Base-by-base conservation (phyloP, 37 sponge, comb jelly and placozoan species). In the Ephydatia muelleri region DNA sequence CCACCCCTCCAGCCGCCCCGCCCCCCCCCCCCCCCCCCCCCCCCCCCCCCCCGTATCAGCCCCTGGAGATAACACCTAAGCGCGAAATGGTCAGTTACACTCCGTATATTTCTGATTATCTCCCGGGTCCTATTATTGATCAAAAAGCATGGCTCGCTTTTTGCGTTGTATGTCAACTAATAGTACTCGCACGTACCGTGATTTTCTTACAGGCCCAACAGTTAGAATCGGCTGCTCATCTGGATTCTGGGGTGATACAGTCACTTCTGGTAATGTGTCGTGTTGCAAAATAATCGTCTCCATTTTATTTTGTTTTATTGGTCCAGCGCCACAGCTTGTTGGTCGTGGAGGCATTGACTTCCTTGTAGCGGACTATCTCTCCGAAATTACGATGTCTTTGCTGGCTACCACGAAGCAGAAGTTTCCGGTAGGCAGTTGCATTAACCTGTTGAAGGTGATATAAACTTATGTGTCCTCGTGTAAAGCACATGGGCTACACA, bases 351-450 rank as follows among this genome's bases (percentile, higher is more conserved):
- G 92, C 36, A 86, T 96, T 22, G 88, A 98, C 72, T 98, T 85
- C 77, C 89, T 98, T 12, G 99, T 96, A 49, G 78, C 88, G 21
- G 99, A 98, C 83, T 98, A 98, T 78, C 93, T 98, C 26, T 92
- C 99, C 23, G 99, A 98, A 69, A 96, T 98, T 32, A 98, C 99
- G 49, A 98, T 98, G 99, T 96, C 97, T 33, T 85, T 98, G n/a
- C 86, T 98, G 2, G 69, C 91, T 33, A 88, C 89, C 31, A 88
- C 91, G 21, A 91, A 85, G 69, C 49, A 34, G 13, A 93, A 96
- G 68, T 47, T 21, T 26, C 88, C 90, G 23, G 96, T 92, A 38
- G 85, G 88, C 26, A 8, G 12, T 43, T 35, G 22, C 33, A 14
- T 81, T 69, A 19, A 29, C 36, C 57, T 23, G 1, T 65, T 27